Percentiles rank a stretch among this genome's conserved stretches.
phyloP scores from a whole-genome alignment of 2,797 vertebrate species.

The Chloroceryle inda region DNA sequence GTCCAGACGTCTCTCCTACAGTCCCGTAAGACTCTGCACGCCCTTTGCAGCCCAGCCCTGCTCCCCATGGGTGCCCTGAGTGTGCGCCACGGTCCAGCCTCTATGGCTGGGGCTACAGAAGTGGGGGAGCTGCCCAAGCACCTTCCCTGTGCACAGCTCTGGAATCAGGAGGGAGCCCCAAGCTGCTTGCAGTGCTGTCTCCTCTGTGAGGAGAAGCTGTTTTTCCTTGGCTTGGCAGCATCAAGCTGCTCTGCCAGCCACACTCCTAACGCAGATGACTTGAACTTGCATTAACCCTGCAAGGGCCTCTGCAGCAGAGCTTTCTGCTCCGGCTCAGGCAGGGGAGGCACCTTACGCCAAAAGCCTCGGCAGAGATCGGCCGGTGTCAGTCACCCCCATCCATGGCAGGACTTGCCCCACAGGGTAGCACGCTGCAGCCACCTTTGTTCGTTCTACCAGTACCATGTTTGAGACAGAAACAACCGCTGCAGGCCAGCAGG shows the following conservation, averaged over 20 bases:
- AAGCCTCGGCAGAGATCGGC: not conserved
- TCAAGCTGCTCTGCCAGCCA: not conserved
- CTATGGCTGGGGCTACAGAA: not conserved
- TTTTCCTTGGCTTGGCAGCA: not conserved
- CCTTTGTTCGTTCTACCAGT: not conserved
- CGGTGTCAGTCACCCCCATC: not conserved
- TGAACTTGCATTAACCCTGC: not conserved
- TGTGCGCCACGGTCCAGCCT: accelerated
- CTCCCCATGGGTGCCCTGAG: accelerated
- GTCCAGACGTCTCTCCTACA: accelerated
- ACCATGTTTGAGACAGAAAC: not conserved
- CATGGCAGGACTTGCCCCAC: accelerated
- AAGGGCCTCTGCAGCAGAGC: not conserved
- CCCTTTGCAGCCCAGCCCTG: not conserved
- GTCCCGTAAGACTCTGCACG: accelerated
- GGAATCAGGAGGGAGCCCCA: not conserved
- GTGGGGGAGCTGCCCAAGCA: not conserved
- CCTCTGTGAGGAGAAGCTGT: not conserved
- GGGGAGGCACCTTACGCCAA: not conserved
- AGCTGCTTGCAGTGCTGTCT: not conserved
- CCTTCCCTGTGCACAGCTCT: not conserved
- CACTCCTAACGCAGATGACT: not conserved
- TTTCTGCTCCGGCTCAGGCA: accelerated
- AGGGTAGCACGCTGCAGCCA: not conserved
- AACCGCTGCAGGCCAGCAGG: accelerated